Conservation (phyloP, 1,140 invertebrate genomes). For the Tetramorium simillimum region DNA sequence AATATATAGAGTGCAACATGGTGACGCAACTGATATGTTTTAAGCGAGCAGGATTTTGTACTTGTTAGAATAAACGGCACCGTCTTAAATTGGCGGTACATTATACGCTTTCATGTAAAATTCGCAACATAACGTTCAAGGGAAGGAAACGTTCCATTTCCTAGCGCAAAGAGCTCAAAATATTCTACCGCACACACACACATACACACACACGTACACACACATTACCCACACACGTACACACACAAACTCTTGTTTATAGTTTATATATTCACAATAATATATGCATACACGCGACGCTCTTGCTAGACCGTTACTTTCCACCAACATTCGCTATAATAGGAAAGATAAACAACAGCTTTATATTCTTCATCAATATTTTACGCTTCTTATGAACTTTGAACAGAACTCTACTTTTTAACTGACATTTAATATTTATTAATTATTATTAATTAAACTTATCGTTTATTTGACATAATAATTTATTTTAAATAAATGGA, state of each 20-base stretch:
- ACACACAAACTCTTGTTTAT: constrained; percentile 14
- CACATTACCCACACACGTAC: no score
- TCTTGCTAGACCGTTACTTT: constrained; percentile 13
- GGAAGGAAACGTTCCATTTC: constrained; percentile 69
- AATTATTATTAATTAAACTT: background rate
- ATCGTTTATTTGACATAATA: background rate
- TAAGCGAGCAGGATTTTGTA: constrained; percentile 15
- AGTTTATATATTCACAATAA: constrained; percentile 50
- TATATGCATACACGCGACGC: constrained; percentile 24
- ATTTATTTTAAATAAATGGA: background rate
- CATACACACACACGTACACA: no score
- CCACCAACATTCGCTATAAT: background rate
- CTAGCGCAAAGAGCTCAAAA: constrained; percentile 53
- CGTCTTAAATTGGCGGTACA: constrained; percentile 53
- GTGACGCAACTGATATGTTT: constrained; percentile 9
- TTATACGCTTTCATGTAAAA: constrained; percentile 64
- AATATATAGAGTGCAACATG: background rate
- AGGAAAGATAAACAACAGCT: constrained; percentile 1
- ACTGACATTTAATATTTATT: background rate
- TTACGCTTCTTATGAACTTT: background rate
- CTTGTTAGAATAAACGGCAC: constrained; percentile 2
- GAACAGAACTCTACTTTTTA: background rate
- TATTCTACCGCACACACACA: constrained; percentile 4
- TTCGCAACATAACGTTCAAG: constrained; percentile 54
- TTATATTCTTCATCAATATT: background rate